These are phyloP conservation scores for Siniperca obscura DNA, from an alignment of 2,797 vertebrate species.

Conservation along the genomic window DNA sequence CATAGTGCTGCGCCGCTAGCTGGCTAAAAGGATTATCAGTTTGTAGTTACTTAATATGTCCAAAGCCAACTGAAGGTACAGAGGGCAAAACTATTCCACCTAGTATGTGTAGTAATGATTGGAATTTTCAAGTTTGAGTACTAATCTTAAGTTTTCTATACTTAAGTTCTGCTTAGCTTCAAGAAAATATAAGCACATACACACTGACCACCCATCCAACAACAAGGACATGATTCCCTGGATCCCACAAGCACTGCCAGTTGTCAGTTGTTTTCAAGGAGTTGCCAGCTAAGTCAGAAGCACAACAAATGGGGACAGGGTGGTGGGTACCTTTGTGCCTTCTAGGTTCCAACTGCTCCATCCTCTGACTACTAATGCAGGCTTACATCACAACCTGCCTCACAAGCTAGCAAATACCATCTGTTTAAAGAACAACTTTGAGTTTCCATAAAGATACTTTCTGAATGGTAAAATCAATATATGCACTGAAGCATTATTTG, in stretches of 20 bases:
- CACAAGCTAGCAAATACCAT: constrained; percentile 19
- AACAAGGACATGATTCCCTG: neutral
- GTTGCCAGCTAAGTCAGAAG: neutral
- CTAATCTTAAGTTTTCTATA: too few relatives aligned
- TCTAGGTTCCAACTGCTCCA: neutral
- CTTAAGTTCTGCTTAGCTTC: too few relatives aligned
- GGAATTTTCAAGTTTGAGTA: too few relatives aligned
- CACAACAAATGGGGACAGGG: neutral
- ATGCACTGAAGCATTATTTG: constrained; percentile 34
- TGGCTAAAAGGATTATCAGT: neutral
- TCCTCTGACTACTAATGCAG: constrained; percentile 7
- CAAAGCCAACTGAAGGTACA: too few relatives aligned
- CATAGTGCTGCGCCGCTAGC: too few relatives aligned
- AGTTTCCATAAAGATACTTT: constrained; percentile 38
- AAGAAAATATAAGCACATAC: neutral
- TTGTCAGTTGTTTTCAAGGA: too few relatives aligned
- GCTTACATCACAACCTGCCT: constrained; percentile 15
- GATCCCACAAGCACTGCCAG: neutral
- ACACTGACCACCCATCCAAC: neutral
- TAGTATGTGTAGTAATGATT: too few relatives aligned
- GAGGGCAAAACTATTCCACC: too few relatives aligned
- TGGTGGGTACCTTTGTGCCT: neutral
- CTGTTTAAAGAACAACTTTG: constrained; percentile 24
- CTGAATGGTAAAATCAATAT: constrained; percentile 36
- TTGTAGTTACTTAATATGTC: neutral